Evolutionary conservation across 2,888 invertebrate genomes (phyloP).

Genomic region (Himalopsyche anomala): DNA sequence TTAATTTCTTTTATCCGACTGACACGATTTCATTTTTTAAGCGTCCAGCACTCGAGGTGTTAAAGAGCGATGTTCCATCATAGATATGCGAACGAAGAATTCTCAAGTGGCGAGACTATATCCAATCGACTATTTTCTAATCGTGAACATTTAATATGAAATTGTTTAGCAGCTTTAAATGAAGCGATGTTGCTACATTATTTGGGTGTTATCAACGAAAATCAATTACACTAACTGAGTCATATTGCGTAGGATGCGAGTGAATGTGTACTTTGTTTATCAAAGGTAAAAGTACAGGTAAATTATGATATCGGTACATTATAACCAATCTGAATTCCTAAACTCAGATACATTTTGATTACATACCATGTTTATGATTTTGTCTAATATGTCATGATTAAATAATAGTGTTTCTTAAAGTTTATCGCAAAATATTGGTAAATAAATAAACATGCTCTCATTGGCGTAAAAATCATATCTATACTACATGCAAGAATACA

Average conservation of each 20-base stretch:
- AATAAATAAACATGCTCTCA: no score
- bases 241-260: conserved; percentile 3
- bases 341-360: no score
- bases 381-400: no score
- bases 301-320: neutral
- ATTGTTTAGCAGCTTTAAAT: conserved; percentile 18
- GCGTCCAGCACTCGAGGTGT: neutral
- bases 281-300: neutral
- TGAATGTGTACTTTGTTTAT: neutral
- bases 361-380: no score
- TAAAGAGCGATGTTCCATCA: neutral
- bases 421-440: no score
- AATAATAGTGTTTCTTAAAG: no score
- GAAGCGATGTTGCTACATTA: neutral
- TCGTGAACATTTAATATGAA: conserved; percentile 38
- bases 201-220: conserved; percentile 16
- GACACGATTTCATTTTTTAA: no score
- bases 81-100: neutral
- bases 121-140: conserved; percentile 37
- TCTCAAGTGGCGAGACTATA: conserved; percentile 7
- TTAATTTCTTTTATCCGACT: no score
- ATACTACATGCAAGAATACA: no score
- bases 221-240: conserved; percentile 11
- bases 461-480: no score
- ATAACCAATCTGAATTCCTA: no score